Conservation (phyloP, 2,888 invertebrate species). For the Pollenia angustigena region DNA sequence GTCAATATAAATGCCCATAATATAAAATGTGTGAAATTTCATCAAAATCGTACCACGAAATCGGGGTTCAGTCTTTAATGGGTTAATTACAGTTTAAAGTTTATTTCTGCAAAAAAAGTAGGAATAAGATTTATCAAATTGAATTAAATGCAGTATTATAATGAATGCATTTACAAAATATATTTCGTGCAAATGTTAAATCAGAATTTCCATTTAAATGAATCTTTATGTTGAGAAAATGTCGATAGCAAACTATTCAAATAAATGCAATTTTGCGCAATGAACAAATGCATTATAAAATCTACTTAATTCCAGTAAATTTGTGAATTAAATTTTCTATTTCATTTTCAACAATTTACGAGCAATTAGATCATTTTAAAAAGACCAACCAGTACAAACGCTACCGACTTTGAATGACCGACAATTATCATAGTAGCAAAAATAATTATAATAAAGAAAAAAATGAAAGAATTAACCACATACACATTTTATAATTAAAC, state of each 20-base stretch:
- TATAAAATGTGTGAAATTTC: too few species aligned
- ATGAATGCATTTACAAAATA: too few species aligned
- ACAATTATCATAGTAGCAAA: constrained; percentile 37
- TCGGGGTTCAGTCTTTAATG: too few species aligned
- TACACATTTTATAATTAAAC: constrained; percentile 15
- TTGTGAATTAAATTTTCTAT: constrained; percentile 21
- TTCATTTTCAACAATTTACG: constrained; percentile 33
- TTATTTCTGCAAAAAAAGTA: too few species aligned
- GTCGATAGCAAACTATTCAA: background rate
- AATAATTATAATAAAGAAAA: constrained; percentile 12
- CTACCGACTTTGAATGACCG: constrained; percentile 10
- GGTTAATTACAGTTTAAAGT: too few species aligned
- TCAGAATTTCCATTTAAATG: too few species aligned
- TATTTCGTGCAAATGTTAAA: too few species aligned
- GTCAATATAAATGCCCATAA: too few species aligned
- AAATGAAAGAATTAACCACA: background rate
- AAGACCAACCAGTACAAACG: background rate
- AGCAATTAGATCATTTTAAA: constrained; percentile 47
- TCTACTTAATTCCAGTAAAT: constrained; percentile 22
- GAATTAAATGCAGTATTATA: too few species aligned
- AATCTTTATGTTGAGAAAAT: background rate
- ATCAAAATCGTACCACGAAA: too few species aligned
- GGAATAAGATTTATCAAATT: too few species aligned
- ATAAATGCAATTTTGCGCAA: background rate
- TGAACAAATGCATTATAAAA: background rate